Evolutionary conservation across 2,797 vertebrate species (phyloP).

Genomic region (Zalophus californianus): DNA sequence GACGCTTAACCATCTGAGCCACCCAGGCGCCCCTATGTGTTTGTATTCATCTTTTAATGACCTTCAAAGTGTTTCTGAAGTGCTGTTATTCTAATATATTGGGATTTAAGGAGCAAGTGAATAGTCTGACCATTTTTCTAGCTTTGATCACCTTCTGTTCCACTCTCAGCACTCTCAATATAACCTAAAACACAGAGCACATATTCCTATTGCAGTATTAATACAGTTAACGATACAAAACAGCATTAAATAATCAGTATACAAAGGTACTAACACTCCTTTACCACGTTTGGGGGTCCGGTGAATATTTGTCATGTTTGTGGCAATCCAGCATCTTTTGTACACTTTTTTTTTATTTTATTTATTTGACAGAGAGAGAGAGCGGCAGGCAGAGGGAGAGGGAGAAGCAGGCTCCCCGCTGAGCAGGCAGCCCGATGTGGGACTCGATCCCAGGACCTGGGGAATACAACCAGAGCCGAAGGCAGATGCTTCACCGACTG

Average conservation of each 20-base stretch:
- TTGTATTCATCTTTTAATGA: neutral
- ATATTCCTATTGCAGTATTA: neutral
- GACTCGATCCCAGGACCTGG: too few relatives aligned
- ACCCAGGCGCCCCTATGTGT: neutral
- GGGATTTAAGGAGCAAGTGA: neutral
- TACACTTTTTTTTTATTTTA: neutral
- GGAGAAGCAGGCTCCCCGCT: too few relatives aligned
- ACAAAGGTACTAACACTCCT: neutral
- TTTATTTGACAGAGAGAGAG: too few relatives aligned
- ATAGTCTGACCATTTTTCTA: neutral
- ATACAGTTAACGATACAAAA: neutral
- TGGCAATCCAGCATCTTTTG: neutral
- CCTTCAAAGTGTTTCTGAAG: neutral
- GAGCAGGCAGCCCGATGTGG: too few relatives aligned
- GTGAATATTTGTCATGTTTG: neutral
- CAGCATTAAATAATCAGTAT: neutral
- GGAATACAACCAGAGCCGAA: too few relatives aligned
- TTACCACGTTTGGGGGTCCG: neutral
- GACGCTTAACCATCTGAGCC: too few relatives aligned
- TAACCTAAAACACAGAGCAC: neutral
- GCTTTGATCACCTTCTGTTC: neutral
- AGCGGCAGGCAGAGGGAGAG: too few relatives aligned
- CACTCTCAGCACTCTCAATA: neutral
- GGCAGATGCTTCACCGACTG: too few relatives aligned
- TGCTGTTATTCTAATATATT: neutral